phyloP scores from a whole-genome alignment of 2,888 invertebrate genomes.

The Tipula confusa region DNA sequence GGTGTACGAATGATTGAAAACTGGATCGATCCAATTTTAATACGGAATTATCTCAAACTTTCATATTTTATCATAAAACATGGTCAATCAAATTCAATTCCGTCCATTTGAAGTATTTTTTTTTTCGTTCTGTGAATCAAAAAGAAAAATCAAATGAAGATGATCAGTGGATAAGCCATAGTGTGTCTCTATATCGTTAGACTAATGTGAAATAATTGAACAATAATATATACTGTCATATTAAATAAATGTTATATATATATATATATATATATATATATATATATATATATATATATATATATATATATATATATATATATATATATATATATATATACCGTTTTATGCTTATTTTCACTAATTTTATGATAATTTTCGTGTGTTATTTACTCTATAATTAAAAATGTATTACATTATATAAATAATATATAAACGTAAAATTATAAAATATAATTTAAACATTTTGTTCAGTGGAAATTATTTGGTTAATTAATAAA shows the following conservation, averaged over 20 bases:
- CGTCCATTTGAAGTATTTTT: background rate
- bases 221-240: background rate
- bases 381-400: background rate
- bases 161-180: too few relatives aligned
- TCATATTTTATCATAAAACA: background rate
- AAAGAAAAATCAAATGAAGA: too few relatives aligned
- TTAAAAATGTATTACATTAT: background rate
- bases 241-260: background rate
- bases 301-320: too few relatives aligned
- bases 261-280: too few relatives aligned
- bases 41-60: background rate
- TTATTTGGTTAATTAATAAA: background rate
- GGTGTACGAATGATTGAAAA: too few relatives aligned
- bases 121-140: background rate
- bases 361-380: background rate
- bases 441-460: background rate
- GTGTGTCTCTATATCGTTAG: too few relatives aligned
- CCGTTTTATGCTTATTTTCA: background rate
- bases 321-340: too few relatives aligned
- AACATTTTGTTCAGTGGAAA: background rate
- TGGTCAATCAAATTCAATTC: background rate
- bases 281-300: too few relatives aligned
- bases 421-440: background rate
- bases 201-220: too few relatives aligned
- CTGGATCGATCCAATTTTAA: too few relatives aligned